Evolutionary conservation across 2,797 vertebrate species (phyloP).

Genomic region (Lagodon rhomboides): DNA sequence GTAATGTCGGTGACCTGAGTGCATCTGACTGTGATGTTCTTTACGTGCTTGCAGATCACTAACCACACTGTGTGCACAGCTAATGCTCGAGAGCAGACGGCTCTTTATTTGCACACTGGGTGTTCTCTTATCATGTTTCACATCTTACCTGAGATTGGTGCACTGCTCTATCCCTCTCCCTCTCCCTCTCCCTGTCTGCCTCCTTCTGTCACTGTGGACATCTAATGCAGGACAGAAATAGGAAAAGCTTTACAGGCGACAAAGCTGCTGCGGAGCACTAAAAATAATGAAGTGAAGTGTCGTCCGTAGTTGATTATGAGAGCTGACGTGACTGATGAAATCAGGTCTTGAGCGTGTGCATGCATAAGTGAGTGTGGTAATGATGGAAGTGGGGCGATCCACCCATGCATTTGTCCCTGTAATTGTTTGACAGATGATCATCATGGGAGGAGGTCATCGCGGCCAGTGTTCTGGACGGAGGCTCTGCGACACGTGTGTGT

Average conservation of each 20-base stretch:
- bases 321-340: constrained; percentile 34
- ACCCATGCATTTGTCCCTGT: constrained; percentile 19
- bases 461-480: constrained; percentile 7
- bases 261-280: constrained; percentile 53
- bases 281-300: constrained; percentile 52
- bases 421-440: constrained; percentile 43
- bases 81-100: not conserved
- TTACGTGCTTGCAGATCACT: not conserved
- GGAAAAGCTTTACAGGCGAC: constrained; percentile 29
- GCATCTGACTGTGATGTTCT: not conserved
- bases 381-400: constrained; percentile 7
- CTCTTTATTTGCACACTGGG: not conserved
- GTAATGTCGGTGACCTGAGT: not conserved
- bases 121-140: constrained; percentile 25
- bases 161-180: not conserved
- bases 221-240: constrained; percentile 40
- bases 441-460: constrained; percentile 30
- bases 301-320: constrained; percentile 33
- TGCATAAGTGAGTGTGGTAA: constrained; percentile 9
- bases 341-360: not conserved
- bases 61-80: not conserved
- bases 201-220: constrained; percentile 15
- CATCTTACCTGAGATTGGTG: not conserved
- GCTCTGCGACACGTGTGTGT: not conserved
- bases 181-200: constrained; percentile 5